Conservation (phyloP, 2,888 invertebrate genomes). For the Drosophila setosimentum region DNA sequence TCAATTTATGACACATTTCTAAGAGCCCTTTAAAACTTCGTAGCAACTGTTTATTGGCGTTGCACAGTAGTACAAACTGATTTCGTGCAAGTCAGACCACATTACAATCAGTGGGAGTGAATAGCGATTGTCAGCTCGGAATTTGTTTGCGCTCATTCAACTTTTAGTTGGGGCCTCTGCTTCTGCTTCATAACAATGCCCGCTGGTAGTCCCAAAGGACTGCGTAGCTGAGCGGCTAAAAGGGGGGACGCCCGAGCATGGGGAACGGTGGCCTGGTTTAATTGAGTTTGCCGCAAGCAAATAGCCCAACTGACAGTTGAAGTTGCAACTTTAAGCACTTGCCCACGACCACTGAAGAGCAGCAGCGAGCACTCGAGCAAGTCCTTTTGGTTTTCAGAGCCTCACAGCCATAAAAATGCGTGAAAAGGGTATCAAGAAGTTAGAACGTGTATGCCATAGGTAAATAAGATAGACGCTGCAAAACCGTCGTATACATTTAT, state of each 20-base stretch:
- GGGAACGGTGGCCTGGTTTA: slow-evolving; percentile 44
- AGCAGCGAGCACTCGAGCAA: slow-evolving; percentile 25
- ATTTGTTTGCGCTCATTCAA: slow-evolving; percentile 53
- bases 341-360: slow-evolving; percentile 29
- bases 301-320: slow-evolving; percentile 56
- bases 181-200: slow-evolving; percentile 29
- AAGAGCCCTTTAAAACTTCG: not conserved
- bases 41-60: slow-evolving; percentile 3
- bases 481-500: not conserved
- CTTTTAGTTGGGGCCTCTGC: slow-evolving; percentile 24
- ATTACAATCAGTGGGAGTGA: slow-evolving; percentile 28
- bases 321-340: slow-evolving; percentile 63
- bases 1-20: slow-evolving; percentile 6
- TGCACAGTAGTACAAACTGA: slow-evolving; percentile 33
- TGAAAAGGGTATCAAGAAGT: not conserved
- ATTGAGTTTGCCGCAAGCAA: slow-evolving; percentile 63
- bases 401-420: not conserved
- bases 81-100: slow-evolving; percentile 26
- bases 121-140: slow-evolving; percentile 36
- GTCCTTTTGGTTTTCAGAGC: slow-evolving; percentile 21
- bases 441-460: not conserved
- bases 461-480: not conserved
- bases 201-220: slow-evolving; percentile 26
- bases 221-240: not conserved
- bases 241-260: slow-evolving; percentile 1